These are phyloP conservation scores for Brachyptera risi DNA, from an alignment of 2,888 invertebrate species.

Conservation along the genomic window DNA sequence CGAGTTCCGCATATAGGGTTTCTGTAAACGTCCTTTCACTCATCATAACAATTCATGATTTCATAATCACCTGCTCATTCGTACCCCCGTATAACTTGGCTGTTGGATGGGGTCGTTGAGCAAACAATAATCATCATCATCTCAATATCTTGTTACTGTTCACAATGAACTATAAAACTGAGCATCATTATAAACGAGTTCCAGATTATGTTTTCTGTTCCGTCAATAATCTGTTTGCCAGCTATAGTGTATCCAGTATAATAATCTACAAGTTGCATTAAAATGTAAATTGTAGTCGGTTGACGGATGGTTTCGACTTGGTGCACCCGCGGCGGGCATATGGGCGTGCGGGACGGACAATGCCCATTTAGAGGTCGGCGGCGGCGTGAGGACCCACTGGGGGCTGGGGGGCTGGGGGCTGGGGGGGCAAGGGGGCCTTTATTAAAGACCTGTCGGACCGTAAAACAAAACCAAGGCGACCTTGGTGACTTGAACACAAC, in stretches of 20 bases:
- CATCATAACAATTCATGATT: no score
- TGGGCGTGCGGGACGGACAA: slow-evolving; percentile 8
- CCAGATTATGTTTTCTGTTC: not conserved
- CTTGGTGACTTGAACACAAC: slow-evolving; percentile 14
- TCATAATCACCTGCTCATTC: no score
- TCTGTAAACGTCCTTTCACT: no score
- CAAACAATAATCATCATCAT: no score
- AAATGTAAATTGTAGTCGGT: slow-evolving; percentile 16
- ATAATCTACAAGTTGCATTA: slow-evolving; percentile 12
- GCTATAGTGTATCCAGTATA: no score
- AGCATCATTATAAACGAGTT: no score
- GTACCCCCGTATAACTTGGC: no score
- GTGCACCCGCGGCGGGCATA: not conserved
- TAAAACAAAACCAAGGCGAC: slow-evolving; percentile 14
- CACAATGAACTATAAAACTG: no score
- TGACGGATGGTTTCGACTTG: slow-evolving; percentile 11
- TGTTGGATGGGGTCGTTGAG: no score
- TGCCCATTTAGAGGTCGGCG: slow-evolving; percentile 7
- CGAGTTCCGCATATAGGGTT: no score
- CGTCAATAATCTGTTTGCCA: slow-evolving; percentile 4
- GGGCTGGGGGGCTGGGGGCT: slow-evolving; percentile 1
- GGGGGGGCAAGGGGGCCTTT: not conserved
- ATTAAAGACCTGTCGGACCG: slow-evolving; percentile 17
- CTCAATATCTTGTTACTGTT: no score
- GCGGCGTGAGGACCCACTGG: not conserved